Evolutionary conservation across 2,888 invertebrate genomes (phyloP).

Genomic region (Pandemis cinnamomeana): DNA sequence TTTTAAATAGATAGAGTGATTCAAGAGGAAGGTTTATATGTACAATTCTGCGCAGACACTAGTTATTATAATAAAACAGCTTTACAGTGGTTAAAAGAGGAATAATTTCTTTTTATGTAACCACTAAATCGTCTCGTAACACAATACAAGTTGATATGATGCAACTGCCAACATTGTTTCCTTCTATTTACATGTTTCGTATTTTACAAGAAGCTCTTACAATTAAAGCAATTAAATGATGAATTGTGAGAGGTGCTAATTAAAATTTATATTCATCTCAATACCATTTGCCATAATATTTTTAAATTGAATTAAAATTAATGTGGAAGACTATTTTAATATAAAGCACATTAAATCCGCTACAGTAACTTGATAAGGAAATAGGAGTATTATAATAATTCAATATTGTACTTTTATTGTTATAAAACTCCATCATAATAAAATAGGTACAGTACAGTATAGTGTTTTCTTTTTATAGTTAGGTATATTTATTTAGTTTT

Average conservation of each 20-base stretch:
- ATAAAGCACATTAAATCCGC: too few relatives aligned
- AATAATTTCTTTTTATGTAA: constrained; percentile 1
- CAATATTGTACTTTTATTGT: too few relatives aligned
- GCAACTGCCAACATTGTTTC: background rate
- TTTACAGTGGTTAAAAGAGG: background rate
- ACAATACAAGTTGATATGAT: constrained; percentile 1
- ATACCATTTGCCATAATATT: too few relatives aligned
- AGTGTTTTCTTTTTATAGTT: too few relatives aligned
- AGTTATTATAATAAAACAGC: background rate
- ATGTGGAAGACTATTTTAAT: too few relatives aligned
- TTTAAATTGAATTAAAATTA: too few relatives aligned
- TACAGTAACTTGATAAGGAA: background rate
- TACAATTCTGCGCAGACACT: too few relatives aligned
- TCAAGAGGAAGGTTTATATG: too few relatives aligned
- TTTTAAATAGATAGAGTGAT: too few relatives aligned
- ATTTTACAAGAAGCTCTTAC: background rate
- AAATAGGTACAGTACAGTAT: background rate
- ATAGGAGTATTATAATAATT: background rate
- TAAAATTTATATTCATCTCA: too few relatives aligned
- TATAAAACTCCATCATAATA: background rate
- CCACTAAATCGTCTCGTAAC: constrained; percentile 1
- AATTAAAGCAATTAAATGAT: background rate
- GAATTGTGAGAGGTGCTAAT: too few relatives aligned
- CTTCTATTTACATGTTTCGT: background rate
- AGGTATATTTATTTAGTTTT: too few relatives aligned